Evolutionary conservation across 2,113 vertebrate genomes (phyloP).

Genomic region (Peromyscus polionotus): DNA sequence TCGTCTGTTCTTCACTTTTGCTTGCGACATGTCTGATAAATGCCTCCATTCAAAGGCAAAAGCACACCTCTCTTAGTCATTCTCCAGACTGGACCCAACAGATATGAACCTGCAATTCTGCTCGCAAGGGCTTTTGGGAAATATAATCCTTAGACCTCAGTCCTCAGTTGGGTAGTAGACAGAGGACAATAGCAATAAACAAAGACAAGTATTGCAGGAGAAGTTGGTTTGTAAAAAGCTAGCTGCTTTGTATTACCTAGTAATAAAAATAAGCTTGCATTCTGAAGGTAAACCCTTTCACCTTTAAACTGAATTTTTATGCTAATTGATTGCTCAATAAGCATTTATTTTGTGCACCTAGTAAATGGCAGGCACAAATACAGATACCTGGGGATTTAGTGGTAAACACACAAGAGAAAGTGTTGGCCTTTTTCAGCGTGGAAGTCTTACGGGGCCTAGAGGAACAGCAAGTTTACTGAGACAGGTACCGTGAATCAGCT

Average conservation of each 20-base stretch:
- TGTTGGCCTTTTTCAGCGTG: neutral
- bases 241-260: neutral
- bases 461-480: neutral
- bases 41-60: neutral
- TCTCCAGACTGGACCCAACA: neutral
- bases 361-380: neutral
- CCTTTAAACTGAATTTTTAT: conserved; percentile 28
- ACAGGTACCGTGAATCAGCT: neutral
- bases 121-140: conserved; percentile 26
- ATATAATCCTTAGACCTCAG: neutral
- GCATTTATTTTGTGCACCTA: neutral
- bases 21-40: neutral
- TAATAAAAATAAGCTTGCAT: neutral
- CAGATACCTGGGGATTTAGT: neutral
- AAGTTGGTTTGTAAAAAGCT: neutral
- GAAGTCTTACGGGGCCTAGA: neutral
- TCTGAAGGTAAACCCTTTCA: neutral
- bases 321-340: neutral
- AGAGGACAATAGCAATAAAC: neutral
- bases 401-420: neutral
- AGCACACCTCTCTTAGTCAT: neutral
- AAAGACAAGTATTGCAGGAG: neutral
- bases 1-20: neutral
- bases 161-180: neutral
- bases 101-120: neutral